phyloP scores from a whole-genome alignment of 2,113 vertebrate genomes.

The Petrocephalus microphthalmus region DNA sequence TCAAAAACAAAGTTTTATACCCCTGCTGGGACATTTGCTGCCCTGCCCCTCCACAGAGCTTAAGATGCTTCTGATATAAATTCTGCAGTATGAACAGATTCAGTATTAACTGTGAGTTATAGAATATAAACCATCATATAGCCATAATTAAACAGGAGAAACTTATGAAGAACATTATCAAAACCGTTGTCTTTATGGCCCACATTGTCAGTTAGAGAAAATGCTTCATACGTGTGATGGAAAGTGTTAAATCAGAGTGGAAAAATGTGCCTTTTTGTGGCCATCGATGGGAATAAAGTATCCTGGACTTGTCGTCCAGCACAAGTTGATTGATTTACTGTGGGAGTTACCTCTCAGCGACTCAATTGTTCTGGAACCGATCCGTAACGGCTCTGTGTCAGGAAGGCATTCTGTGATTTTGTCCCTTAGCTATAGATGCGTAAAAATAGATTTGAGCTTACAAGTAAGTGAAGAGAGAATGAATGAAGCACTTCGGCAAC shows the following conservation, averaged over 20 bases:
- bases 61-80: neutral
- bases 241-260: neutral
- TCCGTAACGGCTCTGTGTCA: neutral
- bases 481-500: neutral
- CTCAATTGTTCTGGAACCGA: neutral
- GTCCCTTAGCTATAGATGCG: neutral
- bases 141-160: neutral
- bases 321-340: neutral
- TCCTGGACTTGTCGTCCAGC: neutral
- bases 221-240: neutral
- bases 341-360: neutral
- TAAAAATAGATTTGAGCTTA: neutral
- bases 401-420: neutral
- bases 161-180: neutral
- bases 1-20: conserved; percentile 24
- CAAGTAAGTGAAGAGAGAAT: neutral
- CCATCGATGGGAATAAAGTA: neutral
- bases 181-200: neutral
- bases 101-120: neutral
- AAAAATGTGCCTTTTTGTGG: neutral
- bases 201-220: neutral
- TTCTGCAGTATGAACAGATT: neutral
- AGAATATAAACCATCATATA: neutral
- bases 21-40: neutral
- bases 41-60: neutral